Evolutionary conservation across 2,888 invertebrate genomes (phyloP).

Genomic region (Ophraella communa): DNA sequence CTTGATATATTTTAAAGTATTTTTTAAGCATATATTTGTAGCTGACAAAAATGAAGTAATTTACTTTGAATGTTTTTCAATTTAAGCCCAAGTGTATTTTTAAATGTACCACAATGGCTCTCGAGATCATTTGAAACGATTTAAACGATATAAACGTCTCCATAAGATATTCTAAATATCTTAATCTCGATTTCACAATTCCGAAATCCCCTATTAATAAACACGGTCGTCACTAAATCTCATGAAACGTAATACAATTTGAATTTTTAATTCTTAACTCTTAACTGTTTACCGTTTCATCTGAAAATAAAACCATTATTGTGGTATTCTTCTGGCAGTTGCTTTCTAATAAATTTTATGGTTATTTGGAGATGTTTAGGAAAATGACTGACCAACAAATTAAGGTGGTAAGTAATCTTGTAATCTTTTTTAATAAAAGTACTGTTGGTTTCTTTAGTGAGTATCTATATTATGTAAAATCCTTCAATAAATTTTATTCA

Average conservation of each 20-base stretch:
- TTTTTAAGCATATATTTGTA: no score
- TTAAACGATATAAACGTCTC: constrained; percentile 2
- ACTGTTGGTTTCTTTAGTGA: no score
- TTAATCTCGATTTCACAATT: constrained; percentile 28
- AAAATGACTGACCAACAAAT: constrained; percentile 7
- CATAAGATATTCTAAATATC: constrained; percentile 6
- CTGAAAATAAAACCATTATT: constrained; percentile 36
- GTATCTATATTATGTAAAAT: no score
- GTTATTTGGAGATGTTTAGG: constrained; percentile 5
- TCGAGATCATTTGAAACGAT: neutral
- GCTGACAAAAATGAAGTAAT: neutral
- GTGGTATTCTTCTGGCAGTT: constrained; percentile 31
- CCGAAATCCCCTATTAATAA: constrained; percentile 32
- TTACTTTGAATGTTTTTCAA: constrained; percentile 9
- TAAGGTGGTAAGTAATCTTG: neutral
- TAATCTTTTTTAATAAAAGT: neutral
- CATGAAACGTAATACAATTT: constrained; percentile 27
- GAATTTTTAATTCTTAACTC: constrained; percentile 29
- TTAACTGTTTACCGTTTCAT: constrained; percentile 32
- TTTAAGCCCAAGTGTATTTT: constrained; percentile 11
- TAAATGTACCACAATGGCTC: constrained; percentile 2
- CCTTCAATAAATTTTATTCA: no score
- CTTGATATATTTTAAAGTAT: no score
- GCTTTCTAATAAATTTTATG: constrained; percentile 29
- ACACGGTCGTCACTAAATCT: constrained; percentile 27